A percentile compares a stretch with the other conserved stretches of the same genome.
Evolutionary conservation across 2,113 vertebrate genomes (phyloP).

Genomic region (Myotis lucifugus): DNA sequence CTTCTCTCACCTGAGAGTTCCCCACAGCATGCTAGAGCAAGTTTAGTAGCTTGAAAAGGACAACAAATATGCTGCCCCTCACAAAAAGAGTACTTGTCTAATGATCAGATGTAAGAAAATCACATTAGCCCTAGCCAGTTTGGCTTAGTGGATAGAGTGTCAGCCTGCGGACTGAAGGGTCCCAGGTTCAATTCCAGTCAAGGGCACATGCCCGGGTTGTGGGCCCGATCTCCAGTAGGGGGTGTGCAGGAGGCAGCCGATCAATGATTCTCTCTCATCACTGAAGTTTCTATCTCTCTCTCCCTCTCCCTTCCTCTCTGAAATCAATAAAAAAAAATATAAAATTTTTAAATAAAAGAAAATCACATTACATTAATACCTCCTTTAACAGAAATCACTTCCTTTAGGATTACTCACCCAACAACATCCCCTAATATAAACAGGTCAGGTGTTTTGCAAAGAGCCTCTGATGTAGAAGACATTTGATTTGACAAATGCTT

Average conservation of each 20-base stretch:
- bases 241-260: too few species aligned
- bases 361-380: background rate
- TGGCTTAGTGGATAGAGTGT: too few species aligned
- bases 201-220: too few species aligned
- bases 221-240: too few species aligned
- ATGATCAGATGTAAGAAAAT: background rate
- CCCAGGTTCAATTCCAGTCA: too few species aligned
- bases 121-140: background rate
- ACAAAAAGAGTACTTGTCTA: background rate
- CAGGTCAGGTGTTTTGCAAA: background rate
- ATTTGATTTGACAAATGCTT: background rate
- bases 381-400: conserved; percentile 18
- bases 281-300: too few species aligned
- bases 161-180: too few species aligned
- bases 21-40: background rate
- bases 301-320: too few species aligned
- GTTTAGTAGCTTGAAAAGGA: conserved; percentile 17
- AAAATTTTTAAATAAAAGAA: too few species aligned
- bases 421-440: background rate
- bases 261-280: too few species aligned
- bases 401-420: background rate
- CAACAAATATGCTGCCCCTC: background rate
- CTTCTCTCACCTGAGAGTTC: background rate
- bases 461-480: background rate
- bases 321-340: too few species aligned